These are phyloP conservation scores for Pangasius krempfi DNA, from an alignment of 2,797 vertebrate genomes.

Conservation along the genomic window DNA sequence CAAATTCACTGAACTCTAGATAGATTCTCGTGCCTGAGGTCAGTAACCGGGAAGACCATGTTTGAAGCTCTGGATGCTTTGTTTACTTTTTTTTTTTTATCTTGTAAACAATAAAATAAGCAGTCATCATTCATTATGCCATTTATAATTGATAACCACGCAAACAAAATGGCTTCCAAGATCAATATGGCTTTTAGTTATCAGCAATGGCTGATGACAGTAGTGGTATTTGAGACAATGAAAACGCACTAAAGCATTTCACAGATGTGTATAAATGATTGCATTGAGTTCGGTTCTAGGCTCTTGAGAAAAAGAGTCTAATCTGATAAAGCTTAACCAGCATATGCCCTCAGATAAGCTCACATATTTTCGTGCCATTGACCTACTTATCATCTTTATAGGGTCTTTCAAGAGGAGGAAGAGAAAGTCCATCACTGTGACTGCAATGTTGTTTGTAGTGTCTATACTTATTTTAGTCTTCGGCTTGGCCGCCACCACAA, in stretches of 20 bases:
- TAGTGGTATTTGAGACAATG: constrained; percentile 13
- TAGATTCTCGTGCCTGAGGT: not conserved
- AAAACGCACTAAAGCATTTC: constrained; percentile 9
- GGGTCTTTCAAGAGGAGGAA: constrained; percentile 96
- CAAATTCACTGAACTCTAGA: not conserved
- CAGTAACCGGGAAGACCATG: not conserved
- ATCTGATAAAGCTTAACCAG: not conserved
- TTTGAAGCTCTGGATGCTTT: not conserved
- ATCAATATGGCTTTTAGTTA: constrained; percentile 45
- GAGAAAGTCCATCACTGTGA: constrained; percentile 94
- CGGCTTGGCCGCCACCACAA: constrained; percentile 93
- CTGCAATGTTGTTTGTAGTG: constrained; percentile 90
- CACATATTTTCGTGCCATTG: not conserved
- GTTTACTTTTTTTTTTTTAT: not conserved
- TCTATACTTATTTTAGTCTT: constrained; percentile 94
- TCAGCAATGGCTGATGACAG: constrained; percentile 13
- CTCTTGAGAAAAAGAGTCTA: not conserved
- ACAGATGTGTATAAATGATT: not conserved
- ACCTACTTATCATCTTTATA: constrained; percentile 57
- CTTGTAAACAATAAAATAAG: constrained; percentile 24
- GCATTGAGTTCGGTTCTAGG: not conserved
- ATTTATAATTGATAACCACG: constrained; percentile 33
- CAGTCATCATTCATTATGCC: not conserved
- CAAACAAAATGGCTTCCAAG: constrained; percentile 26
- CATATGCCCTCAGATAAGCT: not conserved